Conservation (phyloP, 1,140 invertebrate species). For the Drosophila parvula region DNA sequence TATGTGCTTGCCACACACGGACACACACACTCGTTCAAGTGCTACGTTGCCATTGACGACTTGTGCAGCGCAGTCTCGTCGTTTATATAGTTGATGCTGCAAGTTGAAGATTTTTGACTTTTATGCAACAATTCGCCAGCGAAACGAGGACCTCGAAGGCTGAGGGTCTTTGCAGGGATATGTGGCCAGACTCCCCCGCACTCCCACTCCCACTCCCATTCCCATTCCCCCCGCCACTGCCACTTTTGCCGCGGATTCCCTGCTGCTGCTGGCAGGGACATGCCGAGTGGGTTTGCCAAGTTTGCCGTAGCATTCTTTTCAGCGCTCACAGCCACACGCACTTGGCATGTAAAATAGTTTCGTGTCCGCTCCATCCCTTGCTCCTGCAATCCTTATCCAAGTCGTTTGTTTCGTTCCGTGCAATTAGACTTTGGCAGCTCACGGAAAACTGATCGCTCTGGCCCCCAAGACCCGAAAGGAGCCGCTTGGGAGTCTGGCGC, state of each 20-base stretch:
- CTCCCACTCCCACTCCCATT: too few species aligned
- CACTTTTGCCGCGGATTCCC: conserved; percentile 14
- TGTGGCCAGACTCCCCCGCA: conserved; percentile 8
- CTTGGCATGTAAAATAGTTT: conserved; percentile 59
- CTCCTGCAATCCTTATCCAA: conserved; percentile 68
- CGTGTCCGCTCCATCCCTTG: conserved; percentile 23
- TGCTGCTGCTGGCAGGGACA: conserved; percentile 57
- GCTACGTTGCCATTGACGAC: conserved; percentile 78
- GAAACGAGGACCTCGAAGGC: conserved; percentile 39
- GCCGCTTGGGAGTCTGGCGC: conserved; percentile 30
- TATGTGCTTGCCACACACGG: conserved; percentile 42
- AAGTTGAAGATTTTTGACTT: conserved; percentile 82
- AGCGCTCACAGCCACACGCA: conserved; percentile 33
- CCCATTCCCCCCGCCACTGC: conserved; percentile 9
- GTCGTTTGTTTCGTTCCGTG: conserved; percentile 81
- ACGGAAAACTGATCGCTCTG: conserved; percentile 61
- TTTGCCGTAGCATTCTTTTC: conserved; percentile 54
- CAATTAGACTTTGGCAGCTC: conserved; percentile 79
- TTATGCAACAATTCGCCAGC: conserved; percentile 79
- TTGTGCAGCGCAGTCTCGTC: conserved; percentile 65
- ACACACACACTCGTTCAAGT: conserved; percentile 50
- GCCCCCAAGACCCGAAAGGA: conserved; percentile 5
- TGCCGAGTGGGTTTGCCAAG: conserved; percentile 71
- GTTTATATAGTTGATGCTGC: conserved; percentile 73
- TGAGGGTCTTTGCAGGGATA: conserved; percentile 11